These are phyloP conservation scores for Microcebus jonahi DNA, from an alignment of 2,113 vertebrate species.

Conservation along the genomic window DNA sequence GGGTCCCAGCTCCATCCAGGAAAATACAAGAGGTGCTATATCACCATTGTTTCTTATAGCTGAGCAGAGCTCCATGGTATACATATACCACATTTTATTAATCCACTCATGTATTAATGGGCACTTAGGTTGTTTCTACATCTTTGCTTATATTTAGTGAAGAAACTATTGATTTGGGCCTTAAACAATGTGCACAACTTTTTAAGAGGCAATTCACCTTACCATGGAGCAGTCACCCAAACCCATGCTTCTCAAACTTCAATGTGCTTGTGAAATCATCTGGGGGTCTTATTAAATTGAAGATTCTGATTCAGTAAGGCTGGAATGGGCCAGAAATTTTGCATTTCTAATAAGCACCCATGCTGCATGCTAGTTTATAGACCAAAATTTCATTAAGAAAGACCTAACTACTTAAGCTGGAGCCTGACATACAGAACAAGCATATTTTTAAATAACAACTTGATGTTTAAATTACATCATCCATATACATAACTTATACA, in stretches of 20 bases:
- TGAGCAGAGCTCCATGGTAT: no score
- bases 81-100: no score
- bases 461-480: slow-evolving; percentile 31
- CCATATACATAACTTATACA: neutral
- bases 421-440: neutral
- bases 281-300: neutral
- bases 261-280: neutral
- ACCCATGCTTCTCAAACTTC: neutral
- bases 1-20: no score
- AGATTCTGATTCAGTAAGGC: neutral
- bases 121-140: no score
- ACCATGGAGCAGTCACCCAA: neutral
- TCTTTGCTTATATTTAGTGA: neutral
- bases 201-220: neutral
- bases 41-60: no score
- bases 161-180: neutral
- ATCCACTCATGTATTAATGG: no score
- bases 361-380: neutral
- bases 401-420: neutral
- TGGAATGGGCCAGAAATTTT: neutral
- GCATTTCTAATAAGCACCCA: neutral
- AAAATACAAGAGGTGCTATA: no score
- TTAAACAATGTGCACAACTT: neutral
- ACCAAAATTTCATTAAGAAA: neutral
- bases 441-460: neutral